Evolutionary conservation across 2,113 vertebrate genomes (phyloP).

Genomic region (Salvelinus sp.): DNA sequence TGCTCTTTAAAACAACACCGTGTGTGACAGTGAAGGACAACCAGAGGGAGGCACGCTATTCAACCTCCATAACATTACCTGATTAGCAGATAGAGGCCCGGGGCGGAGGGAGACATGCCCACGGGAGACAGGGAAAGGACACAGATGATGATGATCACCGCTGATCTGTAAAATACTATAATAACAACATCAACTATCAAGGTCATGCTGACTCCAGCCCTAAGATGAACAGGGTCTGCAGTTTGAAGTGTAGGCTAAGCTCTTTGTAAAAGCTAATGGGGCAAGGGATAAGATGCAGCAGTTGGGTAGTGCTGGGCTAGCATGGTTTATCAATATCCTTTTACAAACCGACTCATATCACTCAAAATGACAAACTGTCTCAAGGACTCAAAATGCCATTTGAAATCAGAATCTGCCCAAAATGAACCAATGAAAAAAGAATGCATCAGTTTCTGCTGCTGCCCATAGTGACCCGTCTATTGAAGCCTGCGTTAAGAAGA

Average conservation of each 20-base stretch:
- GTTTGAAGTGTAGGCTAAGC: not conserved
- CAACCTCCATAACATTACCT: slow-evolving; percentile 78
- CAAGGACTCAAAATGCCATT: no score
- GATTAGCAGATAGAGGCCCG: slow-evolving; percentile 68
- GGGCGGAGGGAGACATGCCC: slow-evolving; percentile 34
- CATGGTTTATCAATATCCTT: slow-evolving; percentile 1
- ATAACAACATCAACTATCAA: slow-evolving; percentile 14
- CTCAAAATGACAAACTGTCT: no score
- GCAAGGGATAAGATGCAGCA: slow-evolving; percentile 36
- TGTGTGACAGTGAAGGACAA: slow-evolving; percentile 76
- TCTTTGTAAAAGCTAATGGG: slow-evolving; percentile 22
- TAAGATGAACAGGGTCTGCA: slow-evolving; percentile 12
- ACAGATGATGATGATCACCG: slow-evolving; percentile 57
- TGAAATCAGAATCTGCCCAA: no score
- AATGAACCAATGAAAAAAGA: no score
- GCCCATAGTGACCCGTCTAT: no score
- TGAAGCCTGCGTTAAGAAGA: not conserved
- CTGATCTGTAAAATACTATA: slow-evolving; percentile 28
- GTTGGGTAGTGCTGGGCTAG: slow-evolving; percentile 25
- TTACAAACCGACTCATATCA: not conserved
- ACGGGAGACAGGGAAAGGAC: slow-evolving; percentile 27
- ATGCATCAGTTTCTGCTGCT: no score
- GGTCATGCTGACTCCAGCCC: slow-evolving; percentile 9
- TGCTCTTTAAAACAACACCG: slow-evolving; percentile 86
- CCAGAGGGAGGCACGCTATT: slow-evolving; percentile 68